Percentiles rank a stretch among this genome's conserved stretches.
These are phyloP conservation scores for Scomber scombrus DNA, from an alignment of 2,113 vertebrate species.

Conservation along the genomic window DNA sequence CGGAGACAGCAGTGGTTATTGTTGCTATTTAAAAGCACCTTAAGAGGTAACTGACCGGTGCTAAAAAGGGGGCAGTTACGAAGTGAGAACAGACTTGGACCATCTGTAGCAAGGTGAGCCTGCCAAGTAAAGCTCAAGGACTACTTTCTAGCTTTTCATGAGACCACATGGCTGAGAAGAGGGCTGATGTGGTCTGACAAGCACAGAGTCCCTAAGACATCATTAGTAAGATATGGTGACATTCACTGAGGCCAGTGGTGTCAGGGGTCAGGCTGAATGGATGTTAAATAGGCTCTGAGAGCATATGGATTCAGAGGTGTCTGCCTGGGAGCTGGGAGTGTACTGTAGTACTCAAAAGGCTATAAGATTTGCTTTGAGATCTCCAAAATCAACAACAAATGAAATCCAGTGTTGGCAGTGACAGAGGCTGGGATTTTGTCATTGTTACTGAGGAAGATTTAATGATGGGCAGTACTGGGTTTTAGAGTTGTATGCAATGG, in stretches of 20 bases:
- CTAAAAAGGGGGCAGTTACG: constrained; percentile 21
- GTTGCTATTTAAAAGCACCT: constrained; percentile 43
- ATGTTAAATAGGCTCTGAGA: constrained; percentile 34
- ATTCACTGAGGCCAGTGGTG: constrained; percentile 37
- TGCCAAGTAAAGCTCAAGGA: constrained; percentile 23
- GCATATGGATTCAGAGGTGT: constrained; percentile 14
- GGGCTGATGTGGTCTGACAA: constrained; percentile 51
- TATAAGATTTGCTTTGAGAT: constrained; percentile 16
- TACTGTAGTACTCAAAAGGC: not conserved
- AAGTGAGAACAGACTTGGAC: constrained; percentile 25
- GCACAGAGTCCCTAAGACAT: constrained; percentile 26
- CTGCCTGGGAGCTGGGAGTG: not conserved
- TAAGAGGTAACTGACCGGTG: constrained; percentile 13
- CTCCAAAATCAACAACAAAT: constrained; percentile 26
- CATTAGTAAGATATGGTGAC: constrained; percentile 61
- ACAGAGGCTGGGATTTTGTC: constrained; percentile 6
- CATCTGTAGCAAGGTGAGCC: constrained; percentile 27
- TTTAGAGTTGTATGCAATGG: constrained; percentile 6
- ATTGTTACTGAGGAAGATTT: constrained; percentile 30
- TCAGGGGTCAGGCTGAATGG: constrained; percentile 38
- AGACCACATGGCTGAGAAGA: constrained; percentile 25
- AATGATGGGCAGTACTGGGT: constrained; percentile 21
- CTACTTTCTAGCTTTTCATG: constrained; percentile 8
- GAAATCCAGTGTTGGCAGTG: not conserved
- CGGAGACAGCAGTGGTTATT: constrained; percentile 23